Conservation (phyloP, 37 sponge, comb jelly and placozoan species). For the Dysidea cf. avara region DNA sequence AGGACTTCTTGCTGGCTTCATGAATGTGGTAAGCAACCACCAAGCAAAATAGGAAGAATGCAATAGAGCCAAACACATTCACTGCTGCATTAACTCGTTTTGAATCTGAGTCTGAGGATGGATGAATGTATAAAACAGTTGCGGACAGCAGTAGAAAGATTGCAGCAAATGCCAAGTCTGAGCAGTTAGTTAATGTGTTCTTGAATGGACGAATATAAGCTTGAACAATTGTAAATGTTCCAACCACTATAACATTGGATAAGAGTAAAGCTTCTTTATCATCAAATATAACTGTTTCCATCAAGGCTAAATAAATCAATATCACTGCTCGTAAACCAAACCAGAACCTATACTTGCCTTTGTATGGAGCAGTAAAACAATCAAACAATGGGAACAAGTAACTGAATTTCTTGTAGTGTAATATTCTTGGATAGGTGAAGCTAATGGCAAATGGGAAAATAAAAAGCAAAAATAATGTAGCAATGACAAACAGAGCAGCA, state of each 20-base stretch:
- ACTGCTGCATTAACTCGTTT: no score
- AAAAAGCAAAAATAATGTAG: conserved; percentile 17
- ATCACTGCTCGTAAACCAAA: conserved; percentile 29
- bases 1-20: no score
- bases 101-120: no score
- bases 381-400: conserved; percentile 28
- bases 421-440: conserved; percentile 6
- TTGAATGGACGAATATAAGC: conserved; percentile 38
- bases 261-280: not conserved
- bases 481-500: conserved; percentile 11
- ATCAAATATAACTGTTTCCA: not conserved
- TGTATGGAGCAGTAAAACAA: conserved; percentile 37
- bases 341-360: conserved; percentile 44
- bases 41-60: no score
- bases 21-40: no score
- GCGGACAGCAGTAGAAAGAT: no score
- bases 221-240: conserved; percentile 10
- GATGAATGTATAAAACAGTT: no score
- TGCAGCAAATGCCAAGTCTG: conserved; percentile 15
- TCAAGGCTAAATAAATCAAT: conserved; percentile 4
- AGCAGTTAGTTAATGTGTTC: not conserved
- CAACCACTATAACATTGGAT: conserved; percentile 1
- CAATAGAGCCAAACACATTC: no score
- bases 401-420: not conserved
- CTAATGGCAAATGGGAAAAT: conserved; percentile 16